Percentiles rank a stretch among this genome's conserved stretches.
These are phyloP conservation scores for Nemotelus nigrinus DNA, from an alignment of 2,888 invertebrate genomes.

Conservation along the genomic window DNA sequence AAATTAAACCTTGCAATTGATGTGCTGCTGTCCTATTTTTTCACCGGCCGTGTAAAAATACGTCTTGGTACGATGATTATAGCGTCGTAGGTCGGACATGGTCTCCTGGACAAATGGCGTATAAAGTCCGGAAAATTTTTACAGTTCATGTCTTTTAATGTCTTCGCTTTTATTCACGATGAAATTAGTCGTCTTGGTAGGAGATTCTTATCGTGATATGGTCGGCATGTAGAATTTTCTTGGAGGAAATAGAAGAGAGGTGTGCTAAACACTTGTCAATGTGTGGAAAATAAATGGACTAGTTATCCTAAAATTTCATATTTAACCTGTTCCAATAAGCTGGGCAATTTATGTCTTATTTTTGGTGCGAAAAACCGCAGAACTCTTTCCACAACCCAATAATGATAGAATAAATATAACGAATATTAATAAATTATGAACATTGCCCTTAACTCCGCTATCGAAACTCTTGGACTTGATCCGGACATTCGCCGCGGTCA, in stretches of 20 bases:
- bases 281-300: too few species aligned
- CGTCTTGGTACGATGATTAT: conserved; percentile 39
- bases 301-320: too few species aligned
- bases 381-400: too few species aligned
- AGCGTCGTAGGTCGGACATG: conserved; percentile 46
- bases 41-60: neutral
- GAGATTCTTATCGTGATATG: conserved; percentile 37
- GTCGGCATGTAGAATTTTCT: conserved; percentile 26
- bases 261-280: neutral
- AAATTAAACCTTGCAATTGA: conserved; percentile 18
- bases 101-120: conserved; percentile 51
- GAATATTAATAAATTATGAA: neutral
- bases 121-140: conserved; percentile 52
- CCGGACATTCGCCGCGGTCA: conserved; percentile 13
- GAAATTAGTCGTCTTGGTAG: conserved; percentile 41
- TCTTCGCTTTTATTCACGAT: conserved; percentile 32
- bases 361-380: too few species aligned
- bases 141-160: conserved; percentile 51
- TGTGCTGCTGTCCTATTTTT: conserved; percentile 14
- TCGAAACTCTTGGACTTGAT: neutral
- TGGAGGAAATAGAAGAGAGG: neutral
- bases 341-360: too few species aligned
- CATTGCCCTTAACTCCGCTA: neutral
- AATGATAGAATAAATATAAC: too few species aligned
- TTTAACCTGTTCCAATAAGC: too few species aligned